A percentile compares a stretch with the other conserved stretches of the same genome.
Conservation (phyloP, 1,140 invertebrate genomes). For the Drosophila kohkoa region DNA sequence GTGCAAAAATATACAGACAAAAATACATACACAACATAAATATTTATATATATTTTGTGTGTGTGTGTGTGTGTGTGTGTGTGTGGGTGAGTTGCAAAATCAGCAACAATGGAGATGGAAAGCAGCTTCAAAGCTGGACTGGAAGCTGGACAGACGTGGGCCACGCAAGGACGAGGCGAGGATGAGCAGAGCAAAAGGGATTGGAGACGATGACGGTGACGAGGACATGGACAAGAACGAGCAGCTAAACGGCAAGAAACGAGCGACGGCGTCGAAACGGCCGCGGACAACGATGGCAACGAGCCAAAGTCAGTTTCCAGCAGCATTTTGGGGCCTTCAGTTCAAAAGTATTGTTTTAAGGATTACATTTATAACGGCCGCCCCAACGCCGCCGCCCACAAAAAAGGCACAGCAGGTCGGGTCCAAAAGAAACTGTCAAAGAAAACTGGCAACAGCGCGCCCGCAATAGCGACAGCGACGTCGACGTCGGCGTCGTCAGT, state of each 20-base stretch:
- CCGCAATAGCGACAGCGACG: conserved; percentile 1
- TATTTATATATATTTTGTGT: conserved; percentile 6
- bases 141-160: conserved; percentile 43
- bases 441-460: conserved; percentile 73
- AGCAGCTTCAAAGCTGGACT: conserved; percentile 34
- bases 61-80: conserved; percentile 4
- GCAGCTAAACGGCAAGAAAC: conserved; percentile 52
- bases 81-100: conserved; percentile 17
- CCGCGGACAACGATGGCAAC: conserved; percentile 18
- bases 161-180: conserved; percentile 20
- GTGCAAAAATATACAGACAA: neutral
- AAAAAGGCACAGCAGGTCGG: neutral
- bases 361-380: conserved; percentile 42
- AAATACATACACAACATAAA: conserved; percentile 1
- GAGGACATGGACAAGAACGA: conserved; percentile 11
- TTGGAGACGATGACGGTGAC: too few relatives aligned
- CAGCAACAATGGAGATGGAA: conserved; percentile 41
- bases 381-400: conserved; percentile 6
- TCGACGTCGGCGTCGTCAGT: conserved; percentile 11
- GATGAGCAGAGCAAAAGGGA: neutral
- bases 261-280: conserved; percentile 32
- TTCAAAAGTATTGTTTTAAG: conserved; percentile 78
- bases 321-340: conserved; percentile 63
- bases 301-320: conserved; percentile 43
- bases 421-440: conserved; percentile 11